Conservation (phyloP, 2,113 vertebrate species). For the Platysteira castanea region DNA sequence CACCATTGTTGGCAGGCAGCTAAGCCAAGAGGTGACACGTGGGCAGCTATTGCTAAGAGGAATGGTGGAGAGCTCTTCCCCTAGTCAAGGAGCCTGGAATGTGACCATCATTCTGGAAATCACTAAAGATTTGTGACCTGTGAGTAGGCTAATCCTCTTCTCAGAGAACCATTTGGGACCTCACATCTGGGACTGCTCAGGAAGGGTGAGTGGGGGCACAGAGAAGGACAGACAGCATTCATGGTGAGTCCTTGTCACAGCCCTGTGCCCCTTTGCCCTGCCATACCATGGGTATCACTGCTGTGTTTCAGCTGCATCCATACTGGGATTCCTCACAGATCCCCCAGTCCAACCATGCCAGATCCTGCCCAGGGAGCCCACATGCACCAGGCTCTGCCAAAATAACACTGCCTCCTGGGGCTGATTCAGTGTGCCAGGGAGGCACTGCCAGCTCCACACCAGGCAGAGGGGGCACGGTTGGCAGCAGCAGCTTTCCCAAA, state of each 20-base stretch:
- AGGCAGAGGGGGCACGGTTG: background rate
- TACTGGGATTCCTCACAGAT: background rate
- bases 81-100: background rate
- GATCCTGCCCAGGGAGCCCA: background rate
- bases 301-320: too few species aligned
- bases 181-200: background rate
- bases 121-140: rapidly evolving
- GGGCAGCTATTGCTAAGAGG: background rate
- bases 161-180: rapidly evolving
- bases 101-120: background rate
- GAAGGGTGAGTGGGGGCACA: rapidly evolving
- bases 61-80: background rate
- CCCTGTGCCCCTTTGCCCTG: background rate
- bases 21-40: background rate
- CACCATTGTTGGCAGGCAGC: background rate
- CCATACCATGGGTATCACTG: rapidly evolving
- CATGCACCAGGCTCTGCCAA: background rate
- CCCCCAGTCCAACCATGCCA: rapidly evolving
- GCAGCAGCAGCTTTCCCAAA: background rate
- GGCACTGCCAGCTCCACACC: background rate
- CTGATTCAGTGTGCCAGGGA: rapidly evolving
- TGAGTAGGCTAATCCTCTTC: rapidly evolving
- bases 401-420: rapidly evolving
- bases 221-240: background rate
- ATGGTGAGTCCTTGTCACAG: background rate